Evolutionary conservation across 2,888 invertebrate species (phyloP).

Genomic region (Cryptocephalus moraei): DNA sequence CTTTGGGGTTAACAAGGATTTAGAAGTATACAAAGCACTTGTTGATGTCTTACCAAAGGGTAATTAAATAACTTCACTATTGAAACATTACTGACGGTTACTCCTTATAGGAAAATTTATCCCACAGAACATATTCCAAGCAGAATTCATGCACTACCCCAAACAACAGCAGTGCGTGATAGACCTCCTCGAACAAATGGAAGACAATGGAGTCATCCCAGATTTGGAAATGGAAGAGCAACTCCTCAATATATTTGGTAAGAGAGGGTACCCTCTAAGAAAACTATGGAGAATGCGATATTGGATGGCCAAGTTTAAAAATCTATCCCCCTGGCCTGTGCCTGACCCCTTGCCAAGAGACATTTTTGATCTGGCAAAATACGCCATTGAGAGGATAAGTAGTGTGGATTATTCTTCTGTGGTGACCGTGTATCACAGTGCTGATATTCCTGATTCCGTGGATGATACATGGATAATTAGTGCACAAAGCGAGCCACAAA

Average conservation of each 20-base stretch:
- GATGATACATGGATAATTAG: constrained; percentile 92
- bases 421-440: constrained; percentile 42
- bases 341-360: constrained; percentile 72
- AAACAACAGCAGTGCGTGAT: constrained; percentile 91
- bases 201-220: constrained; percentile 77
- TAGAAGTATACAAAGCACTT: constrained; percentile 77
- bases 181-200: constrained; percentile 91
- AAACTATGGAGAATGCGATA: constrained; percentile 78
- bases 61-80: constrained; percentile 1
- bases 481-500: constrained; percentile 71
- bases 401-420: constrained; percentile 54
- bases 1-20: constrained; percentile 79
- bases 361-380: constrained; percentile 62
- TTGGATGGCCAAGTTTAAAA: constrained; percentile 91
- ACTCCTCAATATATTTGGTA: constrained; percentile 76
- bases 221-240: constrained; percentile 81
- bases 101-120: constrained; percentile 55
- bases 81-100: neutral
- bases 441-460: constrained; percentile 60
- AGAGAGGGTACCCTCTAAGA: constrained; percentile 57
- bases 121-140: constrained; percentile 71
- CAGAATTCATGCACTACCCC: constrained; percentile 88
- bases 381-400: constrained; percentile 76
- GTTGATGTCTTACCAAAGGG: constrained; percentile 79
- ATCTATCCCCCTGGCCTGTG: constrained; percentile 76